Conservation (phyloP, 1,140 invertebrate genomes). For the Gonioctena quinquepunctata region DNA sequence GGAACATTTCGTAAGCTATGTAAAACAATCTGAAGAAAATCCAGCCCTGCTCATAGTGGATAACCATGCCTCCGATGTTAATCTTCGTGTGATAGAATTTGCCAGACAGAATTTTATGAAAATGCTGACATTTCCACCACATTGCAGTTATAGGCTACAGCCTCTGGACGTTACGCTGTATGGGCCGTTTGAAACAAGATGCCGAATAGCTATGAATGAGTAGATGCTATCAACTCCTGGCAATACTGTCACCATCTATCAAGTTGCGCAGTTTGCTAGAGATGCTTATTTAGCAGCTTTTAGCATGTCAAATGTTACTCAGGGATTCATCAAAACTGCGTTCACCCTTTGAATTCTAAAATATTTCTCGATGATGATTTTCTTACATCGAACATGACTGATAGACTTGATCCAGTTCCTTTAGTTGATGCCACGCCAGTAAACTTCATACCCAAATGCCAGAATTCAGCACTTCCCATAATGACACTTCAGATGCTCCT, state of each 20-base stretch:
- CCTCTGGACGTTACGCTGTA: constrained; percentile 50
- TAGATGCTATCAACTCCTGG: constrained; percentile 17
- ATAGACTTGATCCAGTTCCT: too few species aligned
- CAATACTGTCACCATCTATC: constrained; percentile 45
- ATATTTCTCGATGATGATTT: constrained; percentile 39
- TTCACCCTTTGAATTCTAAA: constrained; percentile 42
- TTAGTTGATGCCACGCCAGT: too few species aligned
- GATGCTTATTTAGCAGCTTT: constrained; percentile 47
- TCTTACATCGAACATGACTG: background rate
- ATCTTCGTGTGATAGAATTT: too few species aligned
- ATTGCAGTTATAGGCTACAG: constrained; percentile 52
- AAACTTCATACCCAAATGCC: too few species aligned
- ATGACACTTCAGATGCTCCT: too few species aligned
- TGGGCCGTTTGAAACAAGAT: constrained; percentile 43
- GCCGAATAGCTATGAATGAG: constrained; percentile 52
- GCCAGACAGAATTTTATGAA: too few species aligned
- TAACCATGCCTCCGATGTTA: too few species aligned
- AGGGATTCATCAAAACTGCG: constrained; percentile 25
- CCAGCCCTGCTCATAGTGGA: constrained; percentile 55
- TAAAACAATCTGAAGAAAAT: too few species aligned
- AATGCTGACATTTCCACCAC: constrained; percentile 49
- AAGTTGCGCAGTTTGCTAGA: constrained; percentile 47
- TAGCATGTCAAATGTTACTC: constrained; percentile 39
- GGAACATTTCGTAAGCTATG: too few species aligned
- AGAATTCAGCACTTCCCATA: too few species aligned